Percentiles rank a stretch among this genome's conserved stretches.
phyloP scores from a whole-genome alignment of 2,888 invertebrate species.

The Scaptomyza tumidula region DNA sequence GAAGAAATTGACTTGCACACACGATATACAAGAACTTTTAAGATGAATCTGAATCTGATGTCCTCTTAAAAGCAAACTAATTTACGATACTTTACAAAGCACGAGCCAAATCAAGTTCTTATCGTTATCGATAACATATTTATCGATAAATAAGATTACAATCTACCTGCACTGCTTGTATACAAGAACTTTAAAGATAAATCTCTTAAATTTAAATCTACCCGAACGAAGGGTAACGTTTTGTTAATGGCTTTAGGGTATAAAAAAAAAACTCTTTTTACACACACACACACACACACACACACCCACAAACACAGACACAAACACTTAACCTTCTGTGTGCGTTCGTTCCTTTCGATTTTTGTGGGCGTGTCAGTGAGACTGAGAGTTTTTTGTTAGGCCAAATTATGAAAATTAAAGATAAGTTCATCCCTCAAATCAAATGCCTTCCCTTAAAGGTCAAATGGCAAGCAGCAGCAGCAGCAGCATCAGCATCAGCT shows the following conservation, averaged over 20 bases:
- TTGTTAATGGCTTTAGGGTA: not conserved
- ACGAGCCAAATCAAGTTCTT: no score
- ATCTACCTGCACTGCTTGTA: no score
- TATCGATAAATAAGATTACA: no score
- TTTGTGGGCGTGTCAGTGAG: conserved; percentile 54
- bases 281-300: not conserved
- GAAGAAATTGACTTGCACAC: no score
- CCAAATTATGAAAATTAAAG: conserved; percentile 72
- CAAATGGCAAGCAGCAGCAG: conserved; percentile 25
- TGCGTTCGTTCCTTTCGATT: conserved; percentile 1
- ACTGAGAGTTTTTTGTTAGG: not conserved
- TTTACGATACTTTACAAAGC: no score
- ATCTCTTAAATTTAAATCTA: no score
- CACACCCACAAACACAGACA: not conserved
- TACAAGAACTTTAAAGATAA: not conserved
- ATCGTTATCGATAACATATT: no score
- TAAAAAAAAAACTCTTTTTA: not conserved
- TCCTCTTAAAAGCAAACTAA: no score
- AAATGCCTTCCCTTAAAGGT: conserved; percentile 15
- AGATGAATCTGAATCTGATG: no score
- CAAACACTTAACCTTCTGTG: not conserved
- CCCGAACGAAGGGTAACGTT: not conserved
- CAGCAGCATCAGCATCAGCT: conserved; percentile 10
- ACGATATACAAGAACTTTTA: no score
- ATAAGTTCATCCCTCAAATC: conserved; percentile 12